Evolutionary conservation across 1,140 invertebrate genomes (phyloP), one percentile per base, ranked within the genome.

Genomic region (Polyergus mexicanus): DNA sequence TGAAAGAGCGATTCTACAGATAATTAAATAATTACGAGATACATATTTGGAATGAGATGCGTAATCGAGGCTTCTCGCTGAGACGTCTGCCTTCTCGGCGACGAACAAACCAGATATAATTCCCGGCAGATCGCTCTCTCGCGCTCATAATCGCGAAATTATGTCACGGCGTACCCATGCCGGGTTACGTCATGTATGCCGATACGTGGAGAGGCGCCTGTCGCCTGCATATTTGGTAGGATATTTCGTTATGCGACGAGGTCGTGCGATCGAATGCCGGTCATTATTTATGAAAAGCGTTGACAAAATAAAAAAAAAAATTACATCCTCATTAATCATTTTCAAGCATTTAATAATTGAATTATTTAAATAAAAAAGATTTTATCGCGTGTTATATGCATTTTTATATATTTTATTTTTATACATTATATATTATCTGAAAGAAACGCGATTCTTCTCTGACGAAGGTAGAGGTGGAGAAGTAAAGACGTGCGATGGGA

Each of bases 141-240:
- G 38, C 56, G 25, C 66, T 72, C 54, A 63, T 89, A 89, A 89
- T 86, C 90, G 85, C 62, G 75, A 47, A 89, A 92, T 92, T 92
- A 92, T 92, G 91, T 92, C 91, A 92, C 77, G 78, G 28, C 85
- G 58, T 76, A 65, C 25, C 62, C 32, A 19, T 28, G 22, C 19
- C 38, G 62, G 47, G 35, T 90, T 90, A 90, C 88, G 86, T 90
- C 89, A 90, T 86, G 44, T 63, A 51, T 35, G 38, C 16, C 62
- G 74, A 86, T 68, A 87, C 41, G 13, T 77, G 74, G 76, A 63
- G 63, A 81, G 60, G 58, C 32, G 22, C n/a, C 13, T 60, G 51
- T 44, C n/a, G 58, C 35, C 65, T 71, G 41, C 77, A 88, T 89
- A 89, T 89, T 89, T 89, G 88, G 88, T 89, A 86, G 60, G 75